phyloP scores from a whole-genome alignment of 2,888 invertebrate species.

The Andrena trimmerana region DNA sequence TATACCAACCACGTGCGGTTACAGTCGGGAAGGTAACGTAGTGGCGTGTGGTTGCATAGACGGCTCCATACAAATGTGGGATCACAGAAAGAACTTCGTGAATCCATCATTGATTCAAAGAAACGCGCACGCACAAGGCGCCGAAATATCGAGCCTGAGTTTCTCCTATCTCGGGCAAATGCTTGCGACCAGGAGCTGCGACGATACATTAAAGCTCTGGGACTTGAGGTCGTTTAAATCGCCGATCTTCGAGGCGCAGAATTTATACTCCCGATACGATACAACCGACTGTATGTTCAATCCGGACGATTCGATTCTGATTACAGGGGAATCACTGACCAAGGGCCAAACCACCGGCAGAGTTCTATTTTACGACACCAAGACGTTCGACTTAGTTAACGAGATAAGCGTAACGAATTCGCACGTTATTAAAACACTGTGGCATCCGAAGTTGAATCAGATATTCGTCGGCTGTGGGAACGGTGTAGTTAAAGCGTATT shows the following conservation, averaged over 20 bases:
- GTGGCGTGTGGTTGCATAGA: constrained; percentile 97
- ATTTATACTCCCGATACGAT: constrained; percentile 94
- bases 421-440: constrained; percentile 94
- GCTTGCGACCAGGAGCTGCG: constrained; percentile 93
- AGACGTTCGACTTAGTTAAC: constrained; percentile 91
- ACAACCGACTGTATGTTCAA: constrained; percentile 93
- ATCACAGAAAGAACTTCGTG: constrained; percentile 95
- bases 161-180: constrained; percentile 95
- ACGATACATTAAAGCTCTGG: constrained; percentile 98
- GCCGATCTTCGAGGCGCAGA: constrained; percentile 89
- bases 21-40: constrained; percentile 93
- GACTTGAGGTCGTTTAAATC: constrained; percentile 94
- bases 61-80: constrained; percentile 99
- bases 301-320: constrained; percentile 95
- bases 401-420: constrained; percentile 92
- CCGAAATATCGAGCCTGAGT: constrained; percentile 93
- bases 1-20: constrained; percentile 93
- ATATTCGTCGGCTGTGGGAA: constrained; percentile 97
- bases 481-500: constrained; percentile 95
- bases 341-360: constrained; percentile 88
- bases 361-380: constrained; percentile 92
- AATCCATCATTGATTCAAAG: constrained; percentile 93
- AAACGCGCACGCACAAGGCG: constrained; percentile 92
- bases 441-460: constrained; percentile 99
- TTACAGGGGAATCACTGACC: constrained; percentile 94